Conservation (phyloP, 2,797 vertebrate species). For the Gallinago stenura region DNA sequence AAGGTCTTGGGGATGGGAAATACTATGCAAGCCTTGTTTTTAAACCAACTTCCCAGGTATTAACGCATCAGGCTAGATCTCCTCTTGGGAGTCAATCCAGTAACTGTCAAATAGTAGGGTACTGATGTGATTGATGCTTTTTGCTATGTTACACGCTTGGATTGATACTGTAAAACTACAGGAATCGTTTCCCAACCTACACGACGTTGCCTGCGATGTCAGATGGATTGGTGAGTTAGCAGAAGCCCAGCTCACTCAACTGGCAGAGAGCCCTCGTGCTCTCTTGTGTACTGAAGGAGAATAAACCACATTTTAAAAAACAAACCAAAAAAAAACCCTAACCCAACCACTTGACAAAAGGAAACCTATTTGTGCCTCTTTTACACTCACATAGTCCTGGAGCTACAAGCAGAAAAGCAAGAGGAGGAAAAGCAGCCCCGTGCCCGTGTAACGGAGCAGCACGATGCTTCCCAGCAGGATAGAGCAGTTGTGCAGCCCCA, state of each 20-base stretch:
- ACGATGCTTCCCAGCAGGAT: accelerated
- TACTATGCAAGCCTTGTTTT: not conserved
- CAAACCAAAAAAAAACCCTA: not conserved
- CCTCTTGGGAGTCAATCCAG: not conserved
- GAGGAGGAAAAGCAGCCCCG: not conserved
- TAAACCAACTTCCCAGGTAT: not conserved
- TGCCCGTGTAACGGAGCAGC: accelerated
- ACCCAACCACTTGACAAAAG: not conserved
- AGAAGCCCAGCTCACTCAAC: not conserved
- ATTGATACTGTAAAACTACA: not conserved
- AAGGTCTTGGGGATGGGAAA: not conserved
- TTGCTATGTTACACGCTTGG: not conserved
- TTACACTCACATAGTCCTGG: not conserved
- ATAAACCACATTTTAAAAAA: not conserved
- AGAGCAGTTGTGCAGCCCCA: not conserved
- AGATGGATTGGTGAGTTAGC: not conserved
- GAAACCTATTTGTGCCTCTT: not conserved
- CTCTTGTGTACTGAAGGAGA: not conserved
- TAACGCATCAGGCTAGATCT: not conserved
- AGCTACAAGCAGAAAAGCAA: not conserved
- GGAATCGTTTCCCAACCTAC: not conserved
- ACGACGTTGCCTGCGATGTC: accelerated
- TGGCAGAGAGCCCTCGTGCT: not conserved
- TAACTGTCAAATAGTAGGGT: not conserved
- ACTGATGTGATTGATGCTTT: not conserved